A percentile compares a stretch with the other conserved stretches of the same genome.
phyloP scores from a whole-genome alignment of 1,140 invertebrate species.

The Drosophila pallidifrons region DNA sequence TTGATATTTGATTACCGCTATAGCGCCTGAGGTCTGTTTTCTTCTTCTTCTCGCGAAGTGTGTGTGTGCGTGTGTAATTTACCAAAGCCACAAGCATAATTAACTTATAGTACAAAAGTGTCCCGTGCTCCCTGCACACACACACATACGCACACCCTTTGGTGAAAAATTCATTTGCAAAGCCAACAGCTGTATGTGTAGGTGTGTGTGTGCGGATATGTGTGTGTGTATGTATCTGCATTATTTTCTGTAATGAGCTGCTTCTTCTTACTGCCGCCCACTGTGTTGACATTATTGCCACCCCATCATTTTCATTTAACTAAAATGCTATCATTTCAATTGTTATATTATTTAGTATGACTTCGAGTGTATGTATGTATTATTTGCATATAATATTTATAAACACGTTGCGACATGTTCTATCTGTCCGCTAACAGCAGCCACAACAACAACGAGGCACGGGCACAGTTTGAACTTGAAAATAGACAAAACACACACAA shows the following conservation, averaged over 20 bases:
- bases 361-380: conserved; percentile 10
- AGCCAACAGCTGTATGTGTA: conserved; percentile 32
- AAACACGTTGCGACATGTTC: conserved; percentile 25
- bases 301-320: conserved; percentile 44
- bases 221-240: conserved; percentile 42
- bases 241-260: conserved; percentile 53
- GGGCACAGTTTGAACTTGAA: conserved; percentile 46
- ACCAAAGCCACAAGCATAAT: conserved; percentile 60
- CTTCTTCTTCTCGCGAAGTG: background rate
- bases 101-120: conserved; percentile 48
- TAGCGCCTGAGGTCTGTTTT: conserved; percentile 43
- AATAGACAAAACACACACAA: conserved; percentile 19
- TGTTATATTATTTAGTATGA: conserved; percentile 35
- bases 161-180: conserved; percentile 23
- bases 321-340: conserved; percentile 51
- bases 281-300: conserved; percentile 53
- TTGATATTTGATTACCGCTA: conserved; percentile 45
- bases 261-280: background rate
- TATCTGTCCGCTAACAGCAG: background rate
- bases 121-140: background rate
- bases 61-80: conserved; percentile 19
- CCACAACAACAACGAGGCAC: conserved; percentile 21
- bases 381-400: conserved; percentile 44
- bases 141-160: background rate
- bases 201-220: conserved; percentile 2